Percentiles rank a stretch among this genome's conserved stretches.
phyloP scores from a whole-genome alignment of 2,888 invertebrate genomes.

The Lepidochrysops patricia region DNA sequence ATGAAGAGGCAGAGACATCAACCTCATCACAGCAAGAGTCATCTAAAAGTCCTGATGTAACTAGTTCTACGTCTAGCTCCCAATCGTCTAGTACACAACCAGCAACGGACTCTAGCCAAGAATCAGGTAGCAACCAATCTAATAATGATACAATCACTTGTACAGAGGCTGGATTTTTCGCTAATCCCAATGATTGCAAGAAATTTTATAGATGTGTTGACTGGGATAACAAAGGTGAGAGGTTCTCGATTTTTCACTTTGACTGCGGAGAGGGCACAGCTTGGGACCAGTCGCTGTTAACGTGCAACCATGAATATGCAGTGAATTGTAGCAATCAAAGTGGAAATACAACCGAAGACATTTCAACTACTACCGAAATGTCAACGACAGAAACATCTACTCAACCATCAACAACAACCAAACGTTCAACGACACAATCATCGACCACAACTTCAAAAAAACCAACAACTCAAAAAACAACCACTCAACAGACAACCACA shows the following conservation, averaged over 20 bases:
- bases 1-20: slow-evolving; percentile 25
- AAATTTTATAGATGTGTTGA: slow-evolving; percentile 80
- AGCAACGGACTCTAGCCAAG: slow-evolving; percentile 31
- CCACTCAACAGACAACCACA: slow-evolving; percentile 12
- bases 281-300: slow-evolving; percentile 79
- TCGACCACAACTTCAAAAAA: slow-evolving; percentile 14
- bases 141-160: slow-evolving; percentile 51
- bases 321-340: slow-evolving; percentile 73
- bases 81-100: slow-evolving; percentile 21
- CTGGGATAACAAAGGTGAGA: slow-evolving; percentile 69
- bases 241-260: slow-evolving; percentile 78
- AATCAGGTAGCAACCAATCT: slow-evolving; percentile 37
- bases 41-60: slow-evolving; percentile 14
- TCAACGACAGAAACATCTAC: slow-evolving; percentile 28
- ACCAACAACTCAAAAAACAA: slow-evolving; percentile 5
- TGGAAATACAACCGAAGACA: slow-evolving; percentile 30
- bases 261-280: slow-evolving; percentile 81
- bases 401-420: slow-evolving; percentile 25
- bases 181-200: slow-evolving; percentile 75
- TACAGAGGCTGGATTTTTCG: slow-evolving; percentile 75
- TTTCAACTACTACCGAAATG: slow-evolving; percentile 24
- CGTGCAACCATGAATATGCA: slow-evolving; percentile 79
- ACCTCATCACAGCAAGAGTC: slow-evolving; percentile 27
- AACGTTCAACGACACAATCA: slow-evolving; percentile 28
- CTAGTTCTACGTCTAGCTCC: slow-evolving; percentile 21